Evolutionary conservation across 2,888 invertebrate genomes (phyloP).

Genomic region (Calephelis perditalis): DNA sequence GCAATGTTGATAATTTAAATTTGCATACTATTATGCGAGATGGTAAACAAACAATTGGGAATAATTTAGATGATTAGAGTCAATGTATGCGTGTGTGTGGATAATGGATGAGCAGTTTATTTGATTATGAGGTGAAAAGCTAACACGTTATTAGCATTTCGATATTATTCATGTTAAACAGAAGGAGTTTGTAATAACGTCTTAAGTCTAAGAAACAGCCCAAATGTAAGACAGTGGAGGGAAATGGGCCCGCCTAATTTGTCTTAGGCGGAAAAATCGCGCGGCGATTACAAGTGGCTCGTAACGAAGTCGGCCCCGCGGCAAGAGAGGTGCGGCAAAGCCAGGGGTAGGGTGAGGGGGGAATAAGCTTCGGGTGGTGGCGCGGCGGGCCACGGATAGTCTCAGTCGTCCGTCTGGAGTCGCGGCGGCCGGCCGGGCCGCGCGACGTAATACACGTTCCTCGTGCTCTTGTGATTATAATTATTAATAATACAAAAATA

Average conservation of each 20-base stretch:
- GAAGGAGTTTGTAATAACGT: slow-evolving; percentile 51
- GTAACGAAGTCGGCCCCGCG: slow-evolving; percentile 71
- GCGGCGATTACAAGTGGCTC: slow-evolving; percentile 77
- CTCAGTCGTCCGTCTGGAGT: slow-evolving; percentile 78
- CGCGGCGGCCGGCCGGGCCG: slow-evolving; percentile 77
- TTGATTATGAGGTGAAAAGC: slow-evolving; percentile 7
- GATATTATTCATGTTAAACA: slow-evolving; percentile 24
- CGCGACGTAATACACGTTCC: slow-evolving; percentile 76
- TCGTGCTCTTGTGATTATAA: slow-evolving; percentile 78
- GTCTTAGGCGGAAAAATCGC: slow-evolving; percentile 78
- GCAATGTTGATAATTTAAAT: slow-evolving; percentile 48
- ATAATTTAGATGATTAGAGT: slow-evolving; percentile 27
- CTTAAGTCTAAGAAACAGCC: slow-evolving; percentile 61
- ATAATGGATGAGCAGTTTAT: background rate
- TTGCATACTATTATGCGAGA: slow-evolving; percentile 32
- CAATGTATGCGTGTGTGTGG: slow-evolving; percentile 17
- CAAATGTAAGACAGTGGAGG: slow-evolving; percentile 50
- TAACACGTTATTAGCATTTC: slow-evolving; percentile 6
- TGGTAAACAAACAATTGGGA: slow-evolving; percentile 25
- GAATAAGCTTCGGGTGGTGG: slow-evolving; percentile 39
- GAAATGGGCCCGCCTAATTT: slow-evolving; percentile 72
- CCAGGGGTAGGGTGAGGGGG: slow-evolving; percentile 36
- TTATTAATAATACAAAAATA: slow-evolving; percentile 64
- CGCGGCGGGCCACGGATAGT: slow-evolving; percentile 51
- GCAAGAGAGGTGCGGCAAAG: slow-evolving; percentile 37